These are phyloP conservation scores for Molorchus minor DNA, from an alignment of 2,888 invertebrate species.

Conservation along the genomic window DNA sequence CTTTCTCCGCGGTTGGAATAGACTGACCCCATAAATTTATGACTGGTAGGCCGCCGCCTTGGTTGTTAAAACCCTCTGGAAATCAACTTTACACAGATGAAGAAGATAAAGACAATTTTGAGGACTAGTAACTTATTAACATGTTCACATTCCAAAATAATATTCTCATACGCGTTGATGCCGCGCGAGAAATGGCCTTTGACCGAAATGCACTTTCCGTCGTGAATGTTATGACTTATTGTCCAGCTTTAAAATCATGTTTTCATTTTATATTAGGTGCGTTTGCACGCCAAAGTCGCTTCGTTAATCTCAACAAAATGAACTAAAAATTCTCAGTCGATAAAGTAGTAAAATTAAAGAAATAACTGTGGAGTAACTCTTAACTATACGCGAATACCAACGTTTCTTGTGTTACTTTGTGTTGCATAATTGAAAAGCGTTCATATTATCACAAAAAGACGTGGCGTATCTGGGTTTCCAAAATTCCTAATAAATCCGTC, in stretches of 20 bases:
- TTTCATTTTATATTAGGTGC: too few relatives aligned
- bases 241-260: background rate
- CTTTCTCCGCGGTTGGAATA: constrained; percentile 44
- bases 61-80: constrained; percentile 57
- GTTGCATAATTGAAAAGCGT: too few relatives aligned
- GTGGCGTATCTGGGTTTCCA: too few relatives aligned
- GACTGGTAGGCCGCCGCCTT: constrained; percentile 47
- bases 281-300: too few relatives aligned
- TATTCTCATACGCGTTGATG: constrained; percentile 42
- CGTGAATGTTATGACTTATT: background rate
- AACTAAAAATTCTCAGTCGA: background rate
- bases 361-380: too few relatives aligned
- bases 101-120: constrained; percentile 53
- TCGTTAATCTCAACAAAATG: too few relatives aligned
- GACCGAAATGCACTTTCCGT: constrained; percentile 5
- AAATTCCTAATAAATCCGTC: too few relatives aligned
- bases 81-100: constrained; percentile 58
- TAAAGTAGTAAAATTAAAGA: background rate
- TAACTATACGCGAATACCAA: too few relatives aligned
- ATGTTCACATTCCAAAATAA: constrained; percentile 52
- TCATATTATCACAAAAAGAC: too few relatives aligned
- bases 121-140: constrained; percentile 56
- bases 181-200: constrained; percentile 46
- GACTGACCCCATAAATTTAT: constrained; percentile 58
- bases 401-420: too few relatives aligned